Evolutionary conservation across 2,113 vertebrate genomes (phyloP), one percentile per base, ranked within the genome.

Genomic region (Salvator merianae): DNA sequence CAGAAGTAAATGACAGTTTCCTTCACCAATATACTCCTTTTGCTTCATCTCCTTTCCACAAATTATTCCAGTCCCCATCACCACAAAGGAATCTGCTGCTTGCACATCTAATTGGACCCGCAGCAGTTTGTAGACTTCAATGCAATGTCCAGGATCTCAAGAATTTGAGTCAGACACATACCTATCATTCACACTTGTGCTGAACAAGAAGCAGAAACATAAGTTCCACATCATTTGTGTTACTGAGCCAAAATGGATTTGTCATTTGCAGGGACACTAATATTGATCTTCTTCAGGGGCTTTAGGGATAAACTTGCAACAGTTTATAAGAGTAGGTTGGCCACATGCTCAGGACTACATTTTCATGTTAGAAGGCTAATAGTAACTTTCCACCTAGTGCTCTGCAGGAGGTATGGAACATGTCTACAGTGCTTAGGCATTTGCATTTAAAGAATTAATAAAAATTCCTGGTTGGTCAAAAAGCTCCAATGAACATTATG

Each of bases 401-500:
- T 38, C 92, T 0, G 94, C 43, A 1, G 96, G 96, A 91, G 96
- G 94, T 93, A 82, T n/a, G 81, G 89, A 92, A 93, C 88, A 86
- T 92, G 88, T 90, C 75, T 86, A 92, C 83, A 7, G 79, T 89
- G 77, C 90, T 82, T 80, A 12, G 5, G 81, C 89, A 96, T 96
- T 96, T 96, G 92, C 96, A 96, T 96, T 93, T 95, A 95, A 95
- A 96, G 89, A 96, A 96, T 96, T 95, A 92, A 96, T 97, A 96
- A 96, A 96, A 96, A 96, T 97, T 97, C 96, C 96, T 94, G 63
- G 85, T 93, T 91, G 87, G 88, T 85, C 76, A 88, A 91, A 92
- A 90, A 88, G 66, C 88, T 84, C 77, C 91, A 90, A 89, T 86
- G 77, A 91, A 81, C 89, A 93, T 94, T 95, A 93, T 95, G 94